Conservation (phyloP, 2,113 vertebrate genomes). For the Nesogale talazaci region DNA sequence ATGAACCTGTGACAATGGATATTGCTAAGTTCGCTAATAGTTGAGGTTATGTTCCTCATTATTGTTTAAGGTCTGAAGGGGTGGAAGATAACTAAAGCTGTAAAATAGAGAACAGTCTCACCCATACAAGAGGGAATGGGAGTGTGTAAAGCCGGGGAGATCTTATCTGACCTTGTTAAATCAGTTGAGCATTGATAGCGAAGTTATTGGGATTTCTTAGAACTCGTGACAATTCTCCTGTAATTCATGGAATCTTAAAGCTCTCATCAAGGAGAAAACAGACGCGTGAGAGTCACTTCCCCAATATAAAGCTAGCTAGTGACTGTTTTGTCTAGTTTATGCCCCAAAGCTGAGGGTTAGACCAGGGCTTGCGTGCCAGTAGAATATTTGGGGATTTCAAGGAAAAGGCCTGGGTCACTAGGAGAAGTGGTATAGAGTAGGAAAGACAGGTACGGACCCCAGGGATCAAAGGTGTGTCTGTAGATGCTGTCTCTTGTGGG, state of each 20-base stretch:
- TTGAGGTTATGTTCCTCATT: not conserved
- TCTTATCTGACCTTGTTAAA: constrained; percentile 38
- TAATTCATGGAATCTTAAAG: not conserved
- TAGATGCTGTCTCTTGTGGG: not conserved
- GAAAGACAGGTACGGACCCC: not conserved
- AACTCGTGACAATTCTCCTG: constrained; percentile 30
- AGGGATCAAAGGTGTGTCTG: rapidly evolving
- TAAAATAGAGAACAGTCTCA: not conserved
- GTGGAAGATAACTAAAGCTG: not conserved
- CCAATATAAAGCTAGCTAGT: not conserved
- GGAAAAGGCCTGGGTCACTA: not conserved
- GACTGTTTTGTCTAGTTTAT: not conserved
- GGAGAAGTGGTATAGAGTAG: not conserved
- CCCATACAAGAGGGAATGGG: not conserved
- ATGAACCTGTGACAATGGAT: too few species aligned
- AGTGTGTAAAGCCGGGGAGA: constrained; percentile 3
- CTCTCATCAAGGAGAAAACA: constrained; percentile 18
- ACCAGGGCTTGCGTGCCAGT: not conserved
- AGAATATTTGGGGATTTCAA: not conserved
- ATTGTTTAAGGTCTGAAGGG: not conserved
- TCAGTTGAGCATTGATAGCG: constrained; percentile 16
- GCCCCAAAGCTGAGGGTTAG: not conserved
- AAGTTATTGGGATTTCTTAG: constrained; percentile 36
- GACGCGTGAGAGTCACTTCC: not conserved
- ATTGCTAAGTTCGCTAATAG: not conserved